Conservation (phyloP, 2,888 invertebrate species). For the Xestia c-nigrum region DNA sequence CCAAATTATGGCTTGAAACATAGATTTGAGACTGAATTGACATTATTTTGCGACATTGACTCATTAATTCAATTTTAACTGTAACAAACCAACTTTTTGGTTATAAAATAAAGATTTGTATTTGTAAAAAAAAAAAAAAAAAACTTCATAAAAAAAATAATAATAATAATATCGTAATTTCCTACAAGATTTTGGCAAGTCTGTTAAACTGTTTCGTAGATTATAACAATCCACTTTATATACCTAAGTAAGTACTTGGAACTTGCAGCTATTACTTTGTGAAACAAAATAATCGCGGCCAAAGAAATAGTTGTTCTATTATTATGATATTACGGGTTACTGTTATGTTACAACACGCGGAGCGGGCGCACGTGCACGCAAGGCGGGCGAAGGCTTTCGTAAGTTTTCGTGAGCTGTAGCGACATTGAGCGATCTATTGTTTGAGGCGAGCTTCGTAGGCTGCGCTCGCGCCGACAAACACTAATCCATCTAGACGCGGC, state of each 20-base stretch:
- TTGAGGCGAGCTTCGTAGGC: constrained; percentile 68
- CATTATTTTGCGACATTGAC: neutral
- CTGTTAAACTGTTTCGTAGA: constrained; percentile 42
- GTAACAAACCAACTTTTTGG: no score
- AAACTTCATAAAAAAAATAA: neutral
- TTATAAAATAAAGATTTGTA: no score
- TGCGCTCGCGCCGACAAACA: constrained; percentile 55
- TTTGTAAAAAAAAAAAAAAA: no score
- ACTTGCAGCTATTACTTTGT: constrained; percentile 59
- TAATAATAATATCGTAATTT: constrained; percentile 8
- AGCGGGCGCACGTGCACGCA: constrained; percentile 69
- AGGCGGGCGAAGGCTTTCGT: constrained; percentile 80
- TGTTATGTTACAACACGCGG: constrained; percentile 70
- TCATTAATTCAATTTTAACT: neutral
- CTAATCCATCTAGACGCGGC: constrained; percentile 57
- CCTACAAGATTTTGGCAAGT: neutral
- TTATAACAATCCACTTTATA: constrained; percentile 47
- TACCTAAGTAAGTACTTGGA: constrained; percentile 47
- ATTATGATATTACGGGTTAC: constrained; percentile 62
- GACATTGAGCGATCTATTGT: constrained; percentile 87
- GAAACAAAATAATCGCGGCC: constrained; percentile 58
- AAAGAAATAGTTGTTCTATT: constrained; percentile 67
- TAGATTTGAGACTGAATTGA: constrained; percentile 1
- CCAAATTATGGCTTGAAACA: neutral
- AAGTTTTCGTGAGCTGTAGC: constrained; percentile 84